Conservation (phyloP, 2,888 invertebrate genomes). For the Ethmia dodecea region DNA sequence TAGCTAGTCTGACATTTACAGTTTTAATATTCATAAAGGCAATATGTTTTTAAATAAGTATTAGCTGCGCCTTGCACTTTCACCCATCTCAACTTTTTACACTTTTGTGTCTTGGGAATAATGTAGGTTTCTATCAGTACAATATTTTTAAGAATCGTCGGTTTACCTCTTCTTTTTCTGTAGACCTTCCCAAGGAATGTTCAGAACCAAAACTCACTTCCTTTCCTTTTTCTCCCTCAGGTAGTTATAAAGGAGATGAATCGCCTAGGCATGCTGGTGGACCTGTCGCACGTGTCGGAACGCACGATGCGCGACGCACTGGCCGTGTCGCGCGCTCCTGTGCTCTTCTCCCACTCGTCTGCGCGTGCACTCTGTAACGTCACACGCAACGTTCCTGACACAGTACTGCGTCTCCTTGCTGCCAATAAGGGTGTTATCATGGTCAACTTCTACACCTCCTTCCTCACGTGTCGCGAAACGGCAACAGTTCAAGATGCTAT, state of each 20-base stretch:
- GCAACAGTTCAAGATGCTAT: conserved; percentile 89
- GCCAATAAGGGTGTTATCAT: conserved; percentile 90
- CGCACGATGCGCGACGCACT: conserved; percentile 90
- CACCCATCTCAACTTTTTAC: too few species aligned
- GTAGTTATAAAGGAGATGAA: conserved; percentile 92
- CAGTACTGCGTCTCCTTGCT: conserved; percentile 83
- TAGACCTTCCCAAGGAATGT: too few species aligned
- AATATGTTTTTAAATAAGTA: too few species aligned
- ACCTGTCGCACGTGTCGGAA: conserved; percentile 88
- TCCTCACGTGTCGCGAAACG: conserved; percentile 84
- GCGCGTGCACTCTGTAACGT: conserved; percentile 89
- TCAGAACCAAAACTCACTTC: too few species aligned
- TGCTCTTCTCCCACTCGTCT: conserved; percentile 91
- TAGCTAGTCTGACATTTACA: too few species aligned
- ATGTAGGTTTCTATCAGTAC: too few species aligned
- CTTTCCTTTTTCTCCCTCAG: too few species aligned
- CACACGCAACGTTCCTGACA: conserved; percentile 88
- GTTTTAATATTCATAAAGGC: too few species aligned
- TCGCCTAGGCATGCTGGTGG: conserved; percentile 92
- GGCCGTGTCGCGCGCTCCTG: conserved; percentile 86
- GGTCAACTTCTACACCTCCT: conserved; percentile 91
- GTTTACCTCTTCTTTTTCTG: too few species aligned
- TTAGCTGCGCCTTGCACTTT: too few species aligned
- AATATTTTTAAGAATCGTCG: too few species aligned
- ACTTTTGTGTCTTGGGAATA: too few species aligned